Evolutionary conservation across 2,888 invertebrate species (phyloP), one percentile per base, ranked within the genome.

Genomic region (Scaptomyza cyrtandrae): DNA sequence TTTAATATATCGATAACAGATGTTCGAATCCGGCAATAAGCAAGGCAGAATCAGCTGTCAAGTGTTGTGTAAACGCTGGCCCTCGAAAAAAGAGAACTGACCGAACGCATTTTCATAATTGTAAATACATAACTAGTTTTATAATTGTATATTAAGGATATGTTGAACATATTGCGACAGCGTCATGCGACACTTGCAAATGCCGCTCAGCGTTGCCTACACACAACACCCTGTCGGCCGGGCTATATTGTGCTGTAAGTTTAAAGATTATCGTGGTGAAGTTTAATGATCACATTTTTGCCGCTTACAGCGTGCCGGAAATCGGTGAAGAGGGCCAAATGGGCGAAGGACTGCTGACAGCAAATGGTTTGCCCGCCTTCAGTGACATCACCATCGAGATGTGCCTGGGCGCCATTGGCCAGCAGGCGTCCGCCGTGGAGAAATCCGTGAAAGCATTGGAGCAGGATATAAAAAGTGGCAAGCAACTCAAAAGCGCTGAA

Each of bases 341-440:
- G 55, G 95, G 95, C 81, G 96, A 96, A 91, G 94, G 95, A 3
- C 92, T 98, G 19, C 91, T 97, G 9, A 94, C 95, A 69, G 68
- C 90, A 3, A 94, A 95, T 61, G 95, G 95, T 0, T 92, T 96
- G 45, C 98, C 98, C 6, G 95, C 96, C 88, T 98, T 98, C 90
- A 95, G 94, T 83, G 94, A 95, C 69, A 93, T 98, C 19, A 95
- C 96, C 1, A 95, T 97, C 49, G 96, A 97, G 91, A 96, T 96
- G 92, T 97, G 97, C 90, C 94, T 97, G 65, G 96, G 96, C 2
- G 96, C 97, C 6, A 95, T 98, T 78, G 97, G 96, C 33, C 96
- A 95, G 90, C 95, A 97, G 86, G 94, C 96, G 0, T 92, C 96
- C 35, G 96, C 96, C 63, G 96, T 96, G 88, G 98, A 98, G 92